These are phyloP conservation scores for Microctonus aethiopoides DNA, from an alignment of 2,888 invertebrate genomes.

Conservation along the genomic window DNA sequence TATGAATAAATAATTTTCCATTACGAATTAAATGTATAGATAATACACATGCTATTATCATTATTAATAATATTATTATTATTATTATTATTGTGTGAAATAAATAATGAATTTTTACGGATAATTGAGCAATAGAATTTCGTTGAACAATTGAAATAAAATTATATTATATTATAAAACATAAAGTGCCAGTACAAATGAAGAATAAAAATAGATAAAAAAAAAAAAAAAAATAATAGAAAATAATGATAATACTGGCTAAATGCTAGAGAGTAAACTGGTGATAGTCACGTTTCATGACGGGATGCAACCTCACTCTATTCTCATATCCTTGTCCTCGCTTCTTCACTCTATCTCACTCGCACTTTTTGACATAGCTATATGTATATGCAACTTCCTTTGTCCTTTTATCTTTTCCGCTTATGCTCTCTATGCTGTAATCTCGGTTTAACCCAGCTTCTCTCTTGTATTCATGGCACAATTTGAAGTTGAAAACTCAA, in stretches of 20 bases:
- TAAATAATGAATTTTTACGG: not conserved
- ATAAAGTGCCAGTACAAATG: too few relatives aligned
- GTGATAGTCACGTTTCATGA: slow-evolving; percentile 22
- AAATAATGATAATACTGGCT: not conserved
- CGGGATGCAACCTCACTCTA: slow-evolving; percentile 12
- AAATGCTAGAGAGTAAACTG: slow-evolving; percentile 10
- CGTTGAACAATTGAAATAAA: not conserved
- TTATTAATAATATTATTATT: too few relatives aligned
- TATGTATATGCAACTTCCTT: slow-evolving; percentile 17
- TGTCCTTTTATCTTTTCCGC: slow-evolving; percentile 23
- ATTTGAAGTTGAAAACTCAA: slow-evolving; percentile 37
- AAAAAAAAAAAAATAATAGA: not conserved
- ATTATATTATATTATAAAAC: not conserved
- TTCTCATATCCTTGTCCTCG: slow-evolving; percentile 25
- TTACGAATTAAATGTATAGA: slow-evolving; percentile 5
- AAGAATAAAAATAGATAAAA: too few relatives aligned
- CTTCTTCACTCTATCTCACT: slow-evolving; percentile 13
- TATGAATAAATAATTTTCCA: slow-evolving; percentile 30
- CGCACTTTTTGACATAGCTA: slow-evolving; percentile 10
- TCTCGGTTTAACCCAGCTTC: slow-evolving; percentile 42
- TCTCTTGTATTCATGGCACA: slow-evolving; percentile 40
- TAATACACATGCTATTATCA: too few relatives aligned
- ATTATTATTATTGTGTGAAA: too few relatives aligned
- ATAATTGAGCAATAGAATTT: not conserved
- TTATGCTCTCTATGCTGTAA: slow-evolving; percentile 32